A percentile compares a stretch with the other conserved stretches of the same genome.
phyloP scores from a whole-genome alignment of 2,888 invertebrate genomes.

The Hyalella azteca region DNA sequence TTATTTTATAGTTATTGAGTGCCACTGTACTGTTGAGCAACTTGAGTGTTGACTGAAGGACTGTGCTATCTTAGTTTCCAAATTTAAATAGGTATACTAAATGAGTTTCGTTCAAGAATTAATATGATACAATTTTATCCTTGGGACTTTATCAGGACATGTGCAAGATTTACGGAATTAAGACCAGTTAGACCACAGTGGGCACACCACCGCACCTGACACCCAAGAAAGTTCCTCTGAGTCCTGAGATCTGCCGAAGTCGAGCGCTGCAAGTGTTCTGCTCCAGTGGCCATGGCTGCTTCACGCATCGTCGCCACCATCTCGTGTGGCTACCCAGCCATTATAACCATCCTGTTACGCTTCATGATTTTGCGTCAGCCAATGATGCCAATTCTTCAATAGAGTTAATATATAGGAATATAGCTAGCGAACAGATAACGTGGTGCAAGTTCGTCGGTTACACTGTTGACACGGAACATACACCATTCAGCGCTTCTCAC shows the following conservation, averaged over 20 bases:
- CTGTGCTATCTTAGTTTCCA: too few relatives aligned
- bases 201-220: slow-evolving; percentile 7
- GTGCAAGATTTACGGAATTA: too few relatives aligned
- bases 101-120: too few relatives aligned
- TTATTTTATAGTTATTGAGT: too few relatives aligned
- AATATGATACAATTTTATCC: too few relatives aligned
- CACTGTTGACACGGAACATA: neutral
- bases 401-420: too few relatives aligned
- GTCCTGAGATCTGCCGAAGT: neutral
- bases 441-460: slow-evolving; percentile 15
- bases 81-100: too few relatives aligned
- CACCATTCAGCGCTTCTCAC: neutral
- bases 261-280: slow-evolving; percentile 44
- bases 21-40: too few relatives aligned
- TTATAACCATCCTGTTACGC: slow-evolving; percentile 56
- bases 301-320: slow-evolving; percentile 37
- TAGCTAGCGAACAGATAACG: too few relatives aligned
- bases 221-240: slow-evolving; percentile 32
- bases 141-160: too few relatives aligned
- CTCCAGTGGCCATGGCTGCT: slow-evolving; percentile 50
- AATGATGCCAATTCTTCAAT: neutral
- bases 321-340: slow-evolving; percentile 50
- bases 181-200: slow-evolving; percentile 1
- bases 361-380: slow-evolving; percentile 44
- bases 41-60: too few relatives aligned